These are phyloP conservation scores for Procavia capensis DNA, from an alignment of 2,113 vertebrate species.

Conservation along the genomic window DNA sequence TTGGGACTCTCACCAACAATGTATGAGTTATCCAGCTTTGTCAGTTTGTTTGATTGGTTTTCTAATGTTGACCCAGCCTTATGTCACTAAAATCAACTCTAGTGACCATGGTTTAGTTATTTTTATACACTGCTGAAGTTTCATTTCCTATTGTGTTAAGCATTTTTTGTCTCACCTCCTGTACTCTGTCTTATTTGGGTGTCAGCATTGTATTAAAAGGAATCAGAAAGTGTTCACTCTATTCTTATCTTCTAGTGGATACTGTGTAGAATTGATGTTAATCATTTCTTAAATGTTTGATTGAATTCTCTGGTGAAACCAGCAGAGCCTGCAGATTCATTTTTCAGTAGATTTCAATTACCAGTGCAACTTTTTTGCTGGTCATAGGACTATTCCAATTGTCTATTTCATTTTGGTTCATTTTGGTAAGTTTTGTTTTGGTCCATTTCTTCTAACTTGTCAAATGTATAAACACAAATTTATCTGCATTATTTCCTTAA, in stretches of 20 bases:
- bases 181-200: background rate
- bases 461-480: background rate
- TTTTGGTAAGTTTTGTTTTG: background rate
- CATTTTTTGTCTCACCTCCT: background rate
- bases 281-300: too few species aligned
- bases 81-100: background rate
- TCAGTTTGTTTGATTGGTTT: too few species aligned
- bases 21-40: too few species aligned
- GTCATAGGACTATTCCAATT: background rate
- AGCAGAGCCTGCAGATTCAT: too few species aligned
- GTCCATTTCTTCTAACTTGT: background rate
- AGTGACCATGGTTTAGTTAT: background rate
- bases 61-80: background rate
- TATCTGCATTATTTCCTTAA: background rate
- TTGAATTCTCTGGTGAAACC: too few species aligned
- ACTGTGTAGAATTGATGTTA: too few species aligned
- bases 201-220: background rate
- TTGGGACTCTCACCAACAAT: too few species aligned
- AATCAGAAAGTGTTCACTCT: too few species aligned
- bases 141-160: background rate
- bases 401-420: background rate
- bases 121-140: background rate
- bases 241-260: too few species aligned
- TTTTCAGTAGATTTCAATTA: too few species aligned
- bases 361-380: background rate